Conservation (phyloP, 2,888 invertebrate species). For the Clostera curtula region DNA sequence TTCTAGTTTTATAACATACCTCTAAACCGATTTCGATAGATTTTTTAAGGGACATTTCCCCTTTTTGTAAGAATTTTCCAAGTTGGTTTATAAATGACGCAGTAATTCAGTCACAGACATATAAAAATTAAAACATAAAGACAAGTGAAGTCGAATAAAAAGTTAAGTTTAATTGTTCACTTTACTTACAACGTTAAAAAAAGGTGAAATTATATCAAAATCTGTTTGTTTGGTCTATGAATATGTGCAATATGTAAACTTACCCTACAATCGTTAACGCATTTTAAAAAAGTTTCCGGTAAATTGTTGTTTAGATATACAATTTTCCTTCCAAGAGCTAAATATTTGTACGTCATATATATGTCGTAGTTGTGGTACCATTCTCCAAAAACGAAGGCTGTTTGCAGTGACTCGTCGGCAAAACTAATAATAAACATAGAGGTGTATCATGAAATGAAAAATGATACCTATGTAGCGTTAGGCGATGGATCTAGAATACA, state of each 20-base stretch:
- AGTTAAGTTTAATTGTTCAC: too few species aligned
- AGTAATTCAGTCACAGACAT: too few species aligned
- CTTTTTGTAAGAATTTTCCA: too few species aligned
- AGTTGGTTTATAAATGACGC: too few species aligned
- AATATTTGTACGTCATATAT: constrained; percentile 48
- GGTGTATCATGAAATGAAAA: background rate
- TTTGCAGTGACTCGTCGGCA: constrained; percentile 32
- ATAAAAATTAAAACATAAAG: too few species aligned
- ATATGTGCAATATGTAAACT: constrained; percentile 5
- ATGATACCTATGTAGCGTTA: background rate
- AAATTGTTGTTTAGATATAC: constrained; percentile 31
- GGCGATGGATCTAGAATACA: background rate
- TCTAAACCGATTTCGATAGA: too few species aligned
- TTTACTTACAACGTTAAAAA: too few species aligned
- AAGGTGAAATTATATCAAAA: too few species aligned
- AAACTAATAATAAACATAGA: constrained; percentile 32
- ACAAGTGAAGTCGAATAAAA: too few species aligned
- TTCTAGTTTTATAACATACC: too few species aligned
- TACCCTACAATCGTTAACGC: constrained; percentile 35
- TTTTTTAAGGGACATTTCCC: too few species aligned
- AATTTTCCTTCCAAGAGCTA: constrained; percentile 41
- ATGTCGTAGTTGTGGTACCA: constrained; percentile 56
- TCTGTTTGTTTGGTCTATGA: too few species aligned
- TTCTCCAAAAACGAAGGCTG: constrained; percentile 39
- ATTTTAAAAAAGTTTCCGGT: constrained; percentile 26